Base-by-base conservation (phyloP, 2,797 vertebrate genomes). In the Diplodus sargus region DNA sequence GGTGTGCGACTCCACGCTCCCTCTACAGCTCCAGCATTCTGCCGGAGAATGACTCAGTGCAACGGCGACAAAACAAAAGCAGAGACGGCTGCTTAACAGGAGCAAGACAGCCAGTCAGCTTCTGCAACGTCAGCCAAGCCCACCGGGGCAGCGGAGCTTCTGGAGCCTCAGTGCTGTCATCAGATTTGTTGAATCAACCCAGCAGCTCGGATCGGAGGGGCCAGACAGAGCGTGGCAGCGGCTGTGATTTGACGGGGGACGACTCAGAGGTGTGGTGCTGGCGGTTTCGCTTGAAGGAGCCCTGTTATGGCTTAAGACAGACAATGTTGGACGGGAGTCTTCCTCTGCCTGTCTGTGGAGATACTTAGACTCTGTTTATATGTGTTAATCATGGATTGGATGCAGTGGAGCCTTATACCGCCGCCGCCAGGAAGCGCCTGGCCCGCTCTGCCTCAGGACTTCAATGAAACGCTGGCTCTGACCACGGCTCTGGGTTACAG, bases 401-500 rank as follows among this genome's bases (percentile, higher is more conserved):
- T 83, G 87, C 87, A 83, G 75, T 87, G 85, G 87, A 88, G 84
- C 28, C 66, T 89, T 2, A 25, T 79, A 2, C 69, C 89, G 0
- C 17, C 82, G 2, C 59, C 64, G 1, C 0, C 74, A 28, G 82
- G 69, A 69, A 71, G 68, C 43, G 6, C 64, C 28, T 84, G 86
- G 81, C 56, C 80, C 0, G 39, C 66, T 12, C 0, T 81, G 60
- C 81, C 86, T 65, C 85, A 74, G 80, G 89, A 90, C 78, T 47
- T 85, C 3, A 85, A 30, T 17, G 88, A 90, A 18, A 81, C 87
- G 3, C 85, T 92, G 78, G 84, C 86, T 79, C 91, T 94, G 60
- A 89, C 88, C 39, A 84, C 82, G 1, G 88, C 92, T 53, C 91
- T 92, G 68, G 86, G 92, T 47, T 94, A 89, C 85, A 91, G 89